Percentiles rank a stretch among this genome's conserved stretches.
These are phyloP conservation scores for Polyergus mexicanus DNA, from an alignment of 1,140 invertebrate genomes.

Conservation along the genomic window DNA sequence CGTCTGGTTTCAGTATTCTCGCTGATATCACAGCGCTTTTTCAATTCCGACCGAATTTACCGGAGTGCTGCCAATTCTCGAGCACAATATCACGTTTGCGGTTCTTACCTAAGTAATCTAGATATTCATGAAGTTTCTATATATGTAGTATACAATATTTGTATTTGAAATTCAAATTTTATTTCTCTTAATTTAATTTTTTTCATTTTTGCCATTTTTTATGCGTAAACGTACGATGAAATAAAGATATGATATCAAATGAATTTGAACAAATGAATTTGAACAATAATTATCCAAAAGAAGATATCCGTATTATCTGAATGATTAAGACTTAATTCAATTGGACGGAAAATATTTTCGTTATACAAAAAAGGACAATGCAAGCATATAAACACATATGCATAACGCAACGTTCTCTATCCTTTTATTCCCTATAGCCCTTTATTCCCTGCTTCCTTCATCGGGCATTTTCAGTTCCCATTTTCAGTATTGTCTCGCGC, in stretches of 20 bases:
- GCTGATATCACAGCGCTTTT: conserved; percentile 41
- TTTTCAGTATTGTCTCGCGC: conserved; percentile 33
- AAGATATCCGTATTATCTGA: neutral
- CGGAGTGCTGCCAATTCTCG: conserved; percentile 48
- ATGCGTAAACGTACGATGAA: neutral
- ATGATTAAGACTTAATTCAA: neutral
- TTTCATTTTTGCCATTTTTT: neutral
- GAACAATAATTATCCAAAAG: neutral
- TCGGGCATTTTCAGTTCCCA: conserved; percentile 45
- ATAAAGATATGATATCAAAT: neutral
- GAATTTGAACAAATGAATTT: too few relatives aligned
- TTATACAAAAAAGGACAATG: neutral
- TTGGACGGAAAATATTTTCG: neutral
- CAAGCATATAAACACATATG: neutral
- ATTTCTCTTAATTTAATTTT: neutral
- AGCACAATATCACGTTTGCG: conserved; percentile 18
- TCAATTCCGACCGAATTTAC: conserved; percentile 51
- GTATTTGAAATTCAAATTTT: conserved; percentile 13
- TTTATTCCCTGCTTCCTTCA: neutral
- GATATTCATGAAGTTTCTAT: conserved; percentile 21
- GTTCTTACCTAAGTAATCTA: neutral
- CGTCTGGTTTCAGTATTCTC: conserved; percentile 32
- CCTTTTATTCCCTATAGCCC: too few relatives aligned
- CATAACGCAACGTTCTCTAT: neutral
- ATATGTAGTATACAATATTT: neutral